These are phyloP conservation scores for Heliconius ethilla DNA, from an alignment of 2,888 invertebrate genomes.

Conservation along the genomic window DNA sequence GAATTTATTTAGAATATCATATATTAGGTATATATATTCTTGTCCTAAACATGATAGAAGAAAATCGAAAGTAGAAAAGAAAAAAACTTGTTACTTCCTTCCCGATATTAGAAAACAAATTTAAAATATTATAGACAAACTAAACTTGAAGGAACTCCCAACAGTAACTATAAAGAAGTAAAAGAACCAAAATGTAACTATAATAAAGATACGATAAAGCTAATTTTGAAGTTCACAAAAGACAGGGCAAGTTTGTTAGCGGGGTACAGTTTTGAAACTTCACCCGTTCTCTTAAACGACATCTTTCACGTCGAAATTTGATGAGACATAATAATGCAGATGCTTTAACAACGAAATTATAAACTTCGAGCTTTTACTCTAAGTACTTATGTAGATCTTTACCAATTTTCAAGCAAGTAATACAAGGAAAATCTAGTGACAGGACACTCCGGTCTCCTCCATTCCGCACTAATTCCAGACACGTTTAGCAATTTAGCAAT, in stretches of 20 bases:
- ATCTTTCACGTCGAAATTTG: constrained; percentile 43
- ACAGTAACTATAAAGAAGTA: constrained; percentile 6
- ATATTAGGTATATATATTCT: too few species aligned
- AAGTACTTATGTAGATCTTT: neutral
- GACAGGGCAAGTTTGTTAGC: constrained; percentile 46
- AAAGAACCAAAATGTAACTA: constrained; percentile 18
- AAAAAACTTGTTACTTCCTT: too few species aligned
- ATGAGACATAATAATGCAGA: constrained; percentile 43
- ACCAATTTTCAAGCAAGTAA: neutral
- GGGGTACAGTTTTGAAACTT: constrained; percentile 42
- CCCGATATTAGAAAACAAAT: too few species aligned
- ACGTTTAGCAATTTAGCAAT: too few species aligned
- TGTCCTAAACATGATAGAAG: too few species aligned
- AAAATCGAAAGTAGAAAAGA: too few species aligned
- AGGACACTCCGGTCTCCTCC: neutral
- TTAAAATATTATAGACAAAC: too few species aligned
- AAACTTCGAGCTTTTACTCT: constrained; percentile 11
- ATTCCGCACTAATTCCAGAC: neutral
- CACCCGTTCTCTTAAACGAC: constrained; percentile 41
- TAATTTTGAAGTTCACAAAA: constrained; percentile 45
- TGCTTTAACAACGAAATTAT: constrained; percentile 32
- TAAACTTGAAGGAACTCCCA: neutral
- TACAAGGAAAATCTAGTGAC: neutral
- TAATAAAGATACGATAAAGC: constrained; percentile 33
- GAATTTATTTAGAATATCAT: too few species aligned